Percentiles rank a stretch among this genome's conserved stretches.
Conservation (phyloP, 1,140 invertebrate genomes). For the Palaemon carinicauda region DNA sequence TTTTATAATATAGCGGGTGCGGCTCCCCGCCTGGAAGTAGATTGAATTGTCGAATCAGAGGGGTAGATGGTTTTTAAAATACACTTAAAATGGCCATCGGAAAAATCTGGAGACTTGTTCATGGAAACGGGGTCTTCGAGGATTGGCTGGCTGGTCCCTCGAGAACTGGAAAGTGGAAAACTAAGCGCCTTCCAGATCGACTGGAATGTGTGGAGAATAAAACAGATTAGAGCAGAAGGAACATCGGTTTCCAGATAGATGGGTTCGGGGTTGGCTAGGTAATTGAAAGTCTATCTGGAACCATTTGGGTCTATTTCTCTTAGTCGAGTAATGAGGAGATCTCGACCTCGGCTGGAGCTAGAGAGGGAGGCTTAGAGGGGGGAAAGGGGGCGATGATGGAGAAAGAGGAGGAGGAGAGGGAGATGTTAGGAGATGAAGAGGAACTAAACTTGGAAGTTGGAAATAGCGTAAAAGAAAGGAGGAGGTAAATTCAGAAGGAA, state of each 20-base stretch:
- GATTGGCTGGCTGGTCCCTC: slow-evolving; percentile 54
- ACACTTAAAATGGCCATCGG: slow-evolving; percentile 45
- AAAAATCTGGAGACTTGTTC: slow-evolving; percentile 52
- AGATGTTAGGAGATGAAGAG: neutral
- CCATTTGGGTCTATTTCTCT: slow-evolving; percentile 57
- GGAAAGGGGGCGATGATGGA: neutral
- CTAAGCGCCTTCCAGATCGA: slow-evolving; percentile 59
- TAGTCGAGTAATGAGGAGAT: slow-evolving; percentile 56
- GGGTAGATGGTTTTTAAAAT: slow-evolving; percentile 54
- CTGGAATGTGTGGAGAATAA: slow-evolving; percentile 59
- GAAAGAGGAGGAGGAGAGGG: neutral
- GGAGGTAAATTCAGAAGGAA: neutral
- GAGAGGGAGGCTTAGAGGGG: neutral
- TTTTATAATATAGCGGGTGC: slow-evolving; percentile 56
- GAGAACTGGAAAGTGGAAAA: slow-evolving; percentile 59
- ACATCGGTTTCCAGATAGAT: slow-evolving; percentile 59
- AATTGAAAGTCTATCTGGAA: slow-evolving; percentile 55
- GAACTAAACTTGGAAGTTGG: neutral
- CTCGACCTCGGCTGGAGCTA: slow-evolving; percentile 40
- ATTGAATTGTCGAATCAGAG: slow-evolving; percentile 51
- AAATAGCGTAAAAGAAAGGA: neutral
- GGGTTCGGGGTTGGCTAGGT: slow-evolving; percentile 52
- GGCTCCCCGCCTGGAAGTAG: slow-evolving; percentile 44
- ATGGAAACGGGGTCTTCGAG: slow-evolving; percentile 52
- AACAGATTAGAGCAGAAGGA: slow-evolving; percentile 60